Conservation (phyloP, 1,140 invertebrate species). For the Lamellibrachia luymesi region DNA sequence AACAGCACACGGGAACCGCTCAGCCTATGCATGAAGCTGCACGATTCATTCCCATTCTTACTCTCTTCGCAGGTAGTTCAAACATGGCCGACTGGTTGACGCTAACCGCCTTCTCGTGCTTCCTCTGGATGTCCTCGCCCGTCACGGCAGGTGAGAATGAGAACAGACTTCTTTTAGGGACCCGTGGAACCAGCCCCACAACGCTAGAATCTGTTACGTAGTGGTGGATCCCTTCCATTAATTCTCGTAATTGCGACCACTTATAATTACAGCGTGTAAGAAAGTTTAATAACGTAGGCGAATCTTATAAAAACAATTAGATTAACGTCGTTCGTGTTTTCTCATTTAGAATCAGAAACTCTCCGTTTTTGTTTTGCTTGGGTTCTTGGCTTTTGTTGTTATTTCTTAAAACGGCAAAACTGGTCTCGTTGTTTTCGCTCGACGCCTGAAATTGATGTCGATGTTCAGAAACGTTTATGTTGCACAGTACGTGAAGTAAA, state of each 20-base stretch:
- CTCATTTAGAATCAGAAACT: no score
- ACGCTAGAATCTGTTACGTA: background rate
- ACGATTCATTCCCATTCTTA: background rate
- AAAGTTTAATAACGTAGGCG: no score
- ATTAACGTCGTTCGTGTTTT: no score
- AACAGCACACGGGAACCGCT: background rate
- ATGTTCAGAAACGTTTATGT: background rate
- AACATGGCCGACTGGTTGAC: background rate
- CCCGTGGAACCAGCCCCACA: background rate
- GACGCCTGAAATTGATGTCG: background rate
- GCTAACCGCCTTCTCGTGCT: background rate
- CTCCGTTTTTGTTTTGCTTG: no score
- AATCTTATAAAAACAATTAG: no score
- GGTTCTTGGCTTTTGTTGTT: background rate
- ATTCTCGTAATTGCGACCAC: no score
- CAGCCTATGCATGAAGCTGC: background rate
- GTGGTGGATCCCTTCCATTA: background rate
- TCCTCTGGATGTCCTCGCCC: background rate
- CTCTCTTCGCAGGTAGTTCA: background rate
- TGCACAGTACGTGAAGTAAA: background rate
- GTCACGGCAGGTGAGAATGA: background rate
- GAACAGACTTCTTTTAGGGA: background rate
- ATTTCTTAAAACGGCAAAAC: background rate
- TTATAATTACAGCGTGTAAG: no score
- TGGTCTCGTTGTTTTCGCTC: background rate